Conservation (phyloP, 2,888 invertebrate species). For the Sinelater perroti region DNA sequence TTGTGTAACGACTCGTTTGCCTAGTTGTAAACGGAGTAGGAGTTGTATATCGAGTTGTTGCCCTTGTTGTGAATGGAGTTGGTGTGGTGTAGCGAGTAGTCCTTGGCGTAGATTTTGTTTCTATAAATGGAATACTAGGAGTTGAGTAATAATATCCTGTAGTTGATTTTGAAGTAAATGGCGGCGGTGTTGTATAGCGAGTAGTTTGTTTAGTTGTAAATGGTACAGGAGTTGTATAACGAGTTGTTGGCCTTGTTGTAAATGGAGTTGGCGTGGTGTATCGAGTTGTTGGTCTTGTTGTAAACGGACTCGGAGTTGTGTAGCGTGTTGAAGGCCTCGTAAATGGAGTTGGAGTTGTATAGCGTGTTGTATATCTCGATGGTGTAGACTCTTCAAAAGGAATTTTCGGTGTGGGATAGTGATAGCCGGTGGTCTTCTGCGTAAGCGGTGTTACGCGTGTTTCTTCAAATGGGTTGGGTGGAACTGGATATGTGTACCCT, state of each 20-base stretch:
- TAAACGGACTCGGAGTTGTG: not conserved
- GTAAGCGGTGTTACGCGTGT: not conserved
- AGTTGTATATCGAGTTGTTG: not conserved
- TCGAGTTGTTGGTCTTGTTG: not conserved
- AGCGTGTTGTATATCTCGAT: not conserved
- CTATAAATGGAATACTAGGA: too few species aligned
- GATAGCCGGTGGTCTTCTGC: not conserved
- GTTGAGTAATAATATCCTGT: not conserved
- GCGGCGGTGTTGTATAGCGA: not conserved
- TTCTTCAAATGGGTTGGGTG: not conserved
- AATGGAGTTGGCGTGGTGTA: too few species aligned
- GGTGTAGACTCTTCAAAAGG: not conserved
- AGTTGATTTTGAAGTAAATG: not conserved
- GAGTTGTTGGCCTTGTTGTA: not conserved
- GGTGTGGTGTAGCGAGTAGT: not conserved
- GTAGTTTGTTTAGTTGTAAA: too few species aligned
- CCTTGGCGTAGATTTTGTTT: not conserved
- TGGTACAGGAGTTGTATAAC: not conserved
- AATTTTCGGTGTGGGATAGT: not conserved
- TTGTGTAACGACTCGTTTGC: not conserved
- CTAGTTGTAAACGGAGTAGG: not conserved
- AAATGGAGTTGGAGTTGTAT: not conserved
- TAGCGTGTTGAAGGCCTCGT: not conserved
- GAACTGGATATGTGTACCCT: not conserved
- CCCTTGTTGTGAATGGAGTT: not conserved